Evolutionary conservation across 2,113 vertebrate genomes (phyloP), one percentile per base, ranked within the genome.

Genomic region (Scomber colias): DNA sequence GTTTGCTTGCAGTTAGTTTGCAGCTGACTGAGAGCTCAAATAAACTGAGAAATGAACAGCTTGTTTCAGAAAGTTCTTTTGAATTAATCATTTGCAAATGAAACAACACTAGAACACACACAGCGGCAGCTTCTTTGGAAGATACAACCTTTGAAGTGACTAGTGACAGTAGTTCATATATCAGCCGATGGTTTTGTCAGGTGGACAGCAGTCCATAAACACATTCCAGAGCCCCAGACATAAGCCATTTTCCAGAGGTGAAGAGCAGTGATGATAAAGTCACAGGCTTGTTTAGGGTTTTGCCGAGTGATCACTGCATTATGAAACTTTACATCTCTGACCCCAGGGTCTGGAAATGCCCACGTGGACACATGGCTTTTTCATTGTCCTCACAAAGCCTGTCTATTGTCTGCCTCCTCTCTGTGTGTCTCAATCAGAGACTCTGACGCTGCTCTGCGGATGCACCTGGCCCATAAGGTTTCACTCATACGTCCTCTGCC

Each of bases 401-500:
- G 75, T 86, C 82, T 87, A 77, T 81, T 87, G 85, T 91, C 87
- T 87, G 77, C 61, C 73, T 87, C 73, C 46, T 77, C 70, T 85
- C 68, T 68, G 68, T 50, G 66, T 66, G 85, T 83, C 84, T 85
- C 88, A 81, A 83, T 90, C 89, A 66, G 84, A 86, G 81, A 72
- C 70, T 73, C 79, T 73, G 77, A 90, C 60, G 56, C 85, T 65
- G 83, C 75, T 84, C 67, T 92, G 87, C 75, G 88, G 84, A 89
- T 92, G 90, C 93, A 93, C 89, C 93, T 94, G 92, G 92, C 45
- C 71, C 90, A 84, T 88, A 83, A 83, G 84, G 83, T 91, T 91
- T 89, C 82, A 89, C 87, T 90, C 73, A 87, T 71, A 74, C 30
- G 50, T 82, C 76, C 86, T 88, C 80, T 12, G 27, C 79, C 79